Percentiles rank a stretch among this genome's conserved stretches.
Conservation (phyloP, 2,113 vertebrate species). For the Prietella phreatophila region DNA sequence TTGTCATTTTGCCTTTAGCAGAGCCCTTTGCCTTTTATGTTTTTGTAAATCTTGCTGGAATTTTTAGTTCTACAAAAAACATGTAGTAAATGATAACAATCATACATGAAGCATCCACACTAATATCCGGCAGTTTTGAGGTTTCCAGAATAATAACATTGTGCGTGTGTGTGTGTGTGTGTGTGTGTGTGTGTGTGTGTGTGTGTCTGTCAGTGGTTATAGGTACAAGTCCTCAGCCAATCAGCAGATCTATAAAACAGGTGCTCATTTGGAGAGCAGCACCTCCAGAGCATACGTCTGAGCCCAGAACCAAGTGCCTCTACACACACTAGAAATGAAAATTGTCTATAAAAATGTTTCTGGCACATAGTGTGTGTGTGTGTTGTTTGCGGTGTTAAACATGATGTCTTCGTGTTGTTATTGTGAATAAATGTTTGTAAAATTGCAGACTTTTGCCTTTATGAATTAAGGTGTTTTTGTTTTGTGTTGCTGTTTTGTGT, state of each 20-base stretch:
- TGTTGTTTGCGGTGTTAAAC: not conserved
- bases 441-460: not conserved
- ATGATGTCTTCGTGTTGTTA: not conserved
- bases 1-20: not conserved
- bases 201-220: conserved; percentile 55
- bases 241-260: conserved; percentile 64
- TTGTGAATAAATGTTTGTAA: not conserved
- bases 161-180: not conserved
- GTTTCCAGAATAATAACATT: not conserved
- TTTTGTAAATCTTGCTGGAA: not conserved
- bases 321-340: not conserved
- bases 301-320: not conserved
- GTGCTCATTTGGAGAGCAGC: conserved; percentile 46
- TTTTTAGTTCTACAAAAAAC: not conserved
- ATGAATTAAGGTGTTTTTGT: not conserved
- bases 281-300: conserved; percentile 65
- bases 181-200: not conserved
- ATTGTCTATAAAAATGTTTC: not conserved
- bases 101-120: not conserved
- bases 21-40: not conserved
- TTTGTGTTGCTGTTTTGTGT: not conserved
- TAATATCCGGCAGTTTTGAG: not conserved
- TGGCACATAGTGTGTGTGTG: not conserved
- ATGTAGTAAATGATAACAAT: not conserved
- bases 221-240: conserved; percentile 56